These are phyloP conservation scores for Pangasianodon hypophthalmus DNA, from an alignment of 2,113 vertebrate genomes.

Conservation along the genomic window DNA sequence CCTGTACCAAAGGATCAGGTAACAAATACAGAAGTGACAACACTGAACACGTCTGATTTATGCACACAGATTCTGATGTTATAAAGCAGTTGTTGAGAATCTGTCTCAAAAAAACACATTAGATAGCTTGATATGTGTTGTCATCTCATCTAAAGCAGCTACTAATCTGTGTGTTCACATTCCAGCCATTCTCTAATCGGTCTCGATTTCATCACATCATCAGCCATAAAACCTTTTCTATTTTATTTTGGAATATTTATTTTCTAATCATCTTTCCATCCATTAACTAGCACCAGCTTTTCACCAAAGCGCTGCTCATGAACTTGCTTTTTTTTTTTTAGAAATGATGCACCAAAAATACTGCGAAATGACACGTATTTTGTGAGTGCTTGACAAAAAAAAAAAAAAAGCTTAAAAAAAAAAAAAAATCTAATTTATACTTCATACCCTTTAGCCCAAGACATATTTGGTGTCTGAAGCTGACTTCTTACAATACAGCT, in stretches of 20 bases:
- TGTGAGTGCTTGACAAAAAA: background rate
- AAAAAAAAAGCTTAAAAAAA: background rate
- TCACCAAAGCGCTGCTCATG: constrained; percentile 2
- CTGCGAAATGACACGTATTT: background rate
- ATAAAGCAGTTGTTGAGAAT: background rate
- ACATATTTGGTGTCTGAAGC: background rate
- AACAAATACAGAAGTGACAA: background rate
- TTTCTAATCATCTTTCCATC: constrained; percentile 13
- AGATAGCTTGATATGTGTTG: too few relatives aligned
- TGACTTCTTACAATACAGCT: background rate
- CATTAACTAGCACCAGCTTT: constrained; percentile 22
- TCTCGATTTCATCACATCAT: background rate
- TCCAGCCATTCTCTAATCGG: background rate
- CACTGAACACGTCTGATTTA: background rate
- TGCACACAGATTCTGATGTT: background rate
- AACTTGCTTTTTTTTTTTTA: background rate
- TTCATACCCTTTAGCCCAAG: too few relatives aligned
- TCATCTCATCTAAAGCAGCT: background rate
- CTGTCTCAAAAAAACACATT: background rate
- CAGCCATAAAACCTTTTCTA: background rate
- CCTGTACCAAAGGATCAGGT: background rate
- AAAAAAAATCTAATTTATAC: background rate
- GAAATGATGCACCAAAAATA: background rate
- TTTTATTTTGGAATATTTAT: background rate
- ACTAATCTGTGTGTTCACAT: constrained; percentile 12